Evolutionary conservation across 2,797 vertebrate species (phyloP).

Genomic region (Takifugu rubripes): DNA sequence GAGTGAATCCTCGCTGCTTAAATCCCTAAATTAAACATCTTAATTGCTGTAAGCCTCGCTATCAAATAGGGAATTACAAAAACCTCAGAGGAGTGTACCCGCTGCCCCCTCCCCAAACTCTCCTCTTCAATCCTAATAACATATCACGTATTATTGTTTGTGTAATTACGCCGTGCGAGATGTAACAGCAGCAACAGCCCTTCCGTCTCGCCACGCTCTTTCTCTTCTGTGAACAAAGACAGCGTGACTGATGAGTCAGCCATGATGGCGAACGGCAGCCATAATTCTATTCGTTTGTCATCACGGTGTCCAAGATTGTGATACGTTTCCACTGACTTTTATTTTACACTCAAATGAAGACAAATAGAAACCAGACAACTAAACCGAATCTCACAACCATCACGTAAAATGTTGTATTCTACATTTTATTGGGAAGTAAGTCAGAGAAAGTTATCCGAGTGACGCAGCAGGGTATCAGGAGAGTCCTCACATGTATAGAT

Average conservation of each 20-base stretch:
- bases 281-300: conserved; percentile 61
- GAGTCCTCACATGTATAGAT: no score
- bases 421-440: no score
- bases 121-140: conserved; percentile 69
- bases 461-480: no score
- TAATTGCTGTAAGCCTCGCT: conserved; percentile 82
- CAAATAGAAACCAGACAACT: no score
- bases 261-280: conserved; percentile 43
- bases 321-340: conserved; percentile 14
- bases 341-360: not conserved
- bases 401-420: no score
- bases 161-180: conserved; percentile 68
- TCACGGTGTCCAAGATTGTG: conserved; percentile 10
- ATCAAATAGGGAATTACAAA: conserved; percentile 80
- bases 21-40: conserved; percentile 87
- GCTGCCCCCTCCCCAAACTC: conserved; percentile 29
- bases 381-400: no score
- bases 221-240: conserved; percentile 52
- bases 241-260: conserved; percentile 63
- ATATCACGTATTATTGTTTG: conserved; percentile 75
- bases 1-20: conserved; percentile 78
- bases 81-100: conserved; percentile 61
- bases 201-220: conserved; percentile 37
- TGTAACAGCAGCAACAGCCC: conserved; percentile 30
- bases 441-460: no score